Evolutionary conservation across 1,140 invertebrate genomes (phyloP), one percentile per base, ranked within the genome.

Genomic region (Aphaenogaster floridana): DNA sequence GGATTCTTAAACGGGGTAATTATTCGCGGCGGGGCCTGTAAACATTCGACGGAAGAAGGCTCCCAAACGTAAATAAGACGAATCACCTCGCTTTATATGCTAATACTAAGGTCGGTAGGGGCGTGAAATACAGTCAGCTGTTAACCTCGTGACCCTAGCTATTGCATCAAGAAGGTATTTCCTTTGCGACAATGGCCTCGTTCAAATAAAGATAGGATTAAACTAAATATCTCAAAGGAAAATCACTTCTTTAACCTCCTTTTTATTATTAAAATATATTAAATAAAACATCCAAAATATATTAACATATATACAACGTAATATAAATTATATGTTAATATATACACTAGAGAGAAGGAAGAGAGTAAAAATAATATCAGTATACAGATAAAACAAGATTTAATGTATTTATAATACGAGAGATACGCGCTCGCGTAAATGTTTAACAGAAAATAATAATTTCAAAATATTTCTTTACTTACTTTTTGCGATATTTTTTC

Each of bases 61-160:
- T 91, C 84, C 90, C 77, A 91, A 91, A 92, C 88, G 89, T 91
- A 92, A 93, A 93, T 91, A 92, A 93, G 90, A 91, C 91, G 88
- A 85, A 92, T 89, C 89, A 89, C 88, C 81, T 92, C 92, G 91
- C 88, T 93, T 93, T 93, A 93, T 93, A 93, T 93, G 92, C 92
- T 93, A 93, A 93, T 93, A 84, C 86, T 88, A 90, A 86, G 89
- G 77, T 78, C 57, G 83, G 77, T 86, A 86, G 84, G 89, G 69
- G 81, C 91, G 92, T 93, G 90, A 93, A 93, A 92, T 93, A 93
- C 90, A 91, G 88, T 92, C 86, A 87, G 90, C 90, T 91, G 92
- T 92, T 93, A 92, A 92, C 92, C 92, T 57, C 85, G 89, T 92
- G 91, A 92, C 90, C 90, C 72, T 88, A 86, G 66, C 76, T 90